Percentiles rank a stretch among this genome's conserved stretches.
Evolutionary conservation across 1,140 invertebrate genomes (phyloP).

Genomic region (Cydia pomonella): DNA sequence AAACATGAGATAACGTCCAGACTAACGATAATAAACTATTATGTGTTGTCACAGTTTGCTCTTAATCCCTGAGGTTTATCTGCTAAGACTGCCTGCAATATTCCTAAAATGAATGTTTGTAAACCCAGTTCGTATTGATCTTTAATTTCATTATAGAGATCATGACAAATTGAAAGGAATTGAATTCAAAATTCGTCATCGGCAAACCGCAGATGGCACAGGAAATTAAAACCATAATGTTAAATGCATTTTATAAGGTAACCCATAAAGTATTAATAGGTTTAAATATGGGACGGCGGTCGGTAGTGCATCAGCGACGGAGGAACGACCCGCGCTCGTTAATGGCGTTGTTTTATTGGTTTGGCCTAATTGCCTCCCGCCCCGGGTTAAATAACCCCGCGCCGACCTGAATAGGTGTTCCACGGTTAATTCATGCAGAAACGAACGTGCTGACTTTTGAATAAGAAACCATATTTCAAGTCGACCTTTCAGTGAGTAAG

Average conservation of each 20-base stretch:
- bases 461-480: constrained; percentile 30
- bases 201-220: constrained; percentile 5
- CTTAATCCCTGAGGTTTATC: constrained; percentile 17
- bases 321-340: constrained; percentile 60
- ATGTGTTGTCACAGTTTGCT: neutral
- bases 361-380: constrained; percentile 68
- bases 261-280: constrained; percentile 19
- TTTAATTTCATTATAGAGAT: neutral
- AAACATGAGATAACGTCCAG: constrained; percentile 24
- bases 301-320: constrained; percentile 50
- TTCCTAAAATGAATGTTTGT: neutral
- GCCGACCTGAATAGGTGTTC: constrained; percentile 58
- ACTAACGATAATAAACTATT: constrained; percentile 25
- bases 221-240: constrained; percentile 12
- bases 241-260: constrained; percentile 21
- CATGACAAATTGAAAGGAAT: neutral
- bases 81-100: neutral
- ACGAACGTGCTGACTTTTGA: constrained; percentile 28
- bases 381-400: constrained; percentile 62
- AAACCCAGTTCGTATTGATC: neutral
- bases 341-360: constrained; percentile 68
- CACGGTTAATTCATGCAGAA: constrained; percentile 38
- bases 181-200: neutral
- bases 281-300: constrained; percentile 21
- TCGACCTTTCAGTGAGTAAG: constrained; percentile 24